Percentiles rank a stretch among this genome's conserved stretches.
phyloP scores from a whole-genome alignment of 1,140 invertebrate species.

The Panagrolaimus sp. region DNA sequence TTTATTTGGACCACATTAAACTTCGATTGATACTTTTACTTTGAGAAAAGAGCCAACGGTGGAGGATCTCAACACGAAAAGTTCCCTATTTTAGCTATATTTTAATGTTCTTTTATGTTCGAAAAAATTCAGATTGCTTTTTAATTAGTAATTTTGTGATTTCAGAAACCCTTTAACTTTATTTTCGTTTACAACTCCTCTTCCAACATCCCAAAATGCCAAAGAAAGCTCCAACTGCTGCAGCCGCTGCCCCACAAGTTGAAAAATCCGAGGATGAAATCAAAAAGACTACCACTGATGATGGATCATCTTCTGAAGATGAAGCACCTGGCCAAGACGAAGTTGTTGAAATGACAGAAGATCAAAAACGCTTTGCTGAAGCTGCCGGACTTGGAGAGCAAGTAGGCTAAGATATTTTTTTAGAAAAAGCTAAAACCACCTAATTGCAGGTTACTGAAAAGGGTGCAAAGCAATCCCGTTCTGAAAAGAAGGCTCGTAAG shows the following conservation, averaged over 20 bases:
- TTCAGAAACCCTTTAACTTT: too few species aligned
- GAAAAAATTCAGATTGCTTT: too few species aligned
- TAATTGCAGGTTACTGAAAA: constrained; percentile 50
- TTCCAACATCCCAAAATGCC: not conserved
- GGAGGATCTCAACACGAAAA: too few species aligned
- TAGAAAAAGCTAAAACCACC: not conserved
- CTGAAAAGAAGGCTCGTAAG: constrained; percentile 97
- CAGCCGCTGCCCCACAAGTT: not conserved
- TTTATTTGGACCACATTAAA: too few species aligned
- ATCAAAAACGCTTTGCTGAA: constrained; percentile 54
- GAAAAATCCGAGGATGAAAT: constrained; percentile 32
- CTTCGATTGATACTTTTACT: too few species aligned
- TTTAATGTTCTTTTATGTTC: too few species aligned
- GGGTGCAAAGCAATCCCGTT: constrained; percentile 79
- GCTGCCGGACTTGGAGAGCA: constrained; percentile 55
- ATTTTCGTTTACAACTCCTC: too few species aligned
- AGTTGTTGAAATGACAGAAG: constrained; percentile 49
- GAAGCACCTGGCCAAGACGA: constrained; percentile 43
- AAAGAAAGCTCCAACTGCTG: not conserved
- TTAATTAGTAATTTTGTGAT: too few species aligned
- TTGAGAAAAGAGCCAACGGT: too few species aligned
- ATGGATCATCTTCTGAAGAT: constrained; percentile 48
- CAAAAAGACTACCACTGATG: constrained; percentile 40
- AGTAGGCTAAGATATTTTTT: constrained; percentile 19
- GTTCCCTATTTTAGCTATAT: too few species aligned